Evolutionary conservation across 2,797 vertebrate genomes (phyloP).

Genomic region (Anisognathus igniventris): DNA sequence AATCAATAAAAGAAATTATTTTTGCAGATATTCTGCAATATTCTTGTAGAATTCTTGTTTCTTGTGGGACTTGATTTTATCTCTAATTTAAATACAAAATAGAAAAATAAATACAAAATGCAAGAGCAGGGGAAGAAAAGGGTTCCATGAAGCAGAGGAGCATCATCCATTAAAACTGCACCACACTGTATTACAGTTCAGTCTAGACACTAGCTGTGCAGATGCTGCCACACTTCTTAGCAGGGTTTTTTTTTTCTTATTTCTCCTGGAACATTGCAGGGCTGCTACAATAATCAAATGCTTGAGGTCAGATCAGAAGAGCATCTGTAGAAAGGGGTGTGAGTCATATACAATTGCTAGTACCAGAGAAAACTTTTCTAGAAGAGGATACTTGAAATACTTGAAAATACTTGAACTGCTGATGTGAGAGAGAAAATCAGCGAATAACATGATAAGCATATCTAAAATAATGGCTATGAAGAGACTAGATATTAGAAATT

Average conservation of each 20-base stretch:
- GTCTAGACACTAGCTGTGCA: not conserved
- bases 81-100: not conserved
- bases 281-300: not conserved
- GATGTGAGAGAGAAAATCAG: not conserved
- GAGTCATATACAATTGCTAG: not conserved
- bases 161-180: not conserved
- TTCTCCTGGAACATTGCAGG: not conserved
- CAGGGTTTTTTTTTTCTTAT: not conserved
- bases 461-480: not conserved
- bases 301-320: not conserved
- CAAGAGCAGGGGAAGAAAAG: not conserved
- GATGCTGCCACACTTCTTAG: not conserved
- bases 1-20: slow-evolving; percentile 29
- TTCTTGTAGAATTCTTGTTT: not conserved
- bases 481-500: not conserved
- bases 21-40: not conserved
- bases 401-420: not conserved
- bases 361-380: not conserved
- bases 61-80: not conserved
- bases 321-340: not conserved
- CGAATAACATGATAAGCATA: not conserved
- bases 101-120: not conserved
- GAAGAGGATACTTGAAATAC: not conserved
- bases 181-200: not conserved
- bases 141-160: not conserved